phyloP scores from a whole-genome alignment of 1,140 invertebrate genomes.

The Drosophila gunungcola region DNA sequence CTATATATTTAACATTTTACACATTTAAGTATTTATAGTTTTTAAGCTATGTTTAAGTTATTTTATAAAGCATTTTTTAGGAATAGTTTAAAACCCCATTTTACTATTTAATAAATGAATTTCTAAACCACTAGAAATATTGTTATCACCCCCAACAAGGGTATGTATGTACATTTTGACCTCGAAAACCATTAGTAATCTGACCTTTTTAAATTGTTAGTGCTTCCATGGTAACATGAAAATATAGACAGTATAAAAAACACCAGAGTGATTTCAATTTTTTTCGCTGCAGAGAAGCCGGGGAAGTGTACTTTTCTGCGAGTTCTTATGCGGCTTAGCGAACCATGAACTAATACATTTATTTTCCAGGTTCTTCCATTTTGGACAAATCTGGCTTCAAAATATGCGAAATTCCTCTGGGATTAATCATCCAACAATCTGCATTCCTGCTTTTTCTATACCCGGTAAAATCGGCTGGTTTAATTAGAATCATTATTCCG shows the following conservation, averaged over 20 bases:
- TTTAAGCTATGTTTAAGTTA: no score
- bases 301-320: background rate
- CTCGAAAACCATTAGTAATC: background rate
- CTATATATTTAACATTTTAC: no score
- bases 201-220: background rate
- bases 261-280: background rate
- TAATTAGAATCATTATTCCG: conserved; percentile 57
- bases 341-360: conserved; percentile 3
- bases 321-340: background rate
- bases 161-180: background rate
- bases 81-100: no score
- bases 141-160: background rate
- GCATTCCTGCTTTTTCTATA: conserved; percentile 13
- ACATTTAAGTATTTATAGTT: no score
- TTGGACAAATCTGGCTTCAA: background rate
- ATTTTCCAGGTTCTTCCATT: background rate
- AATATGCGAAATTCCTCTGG: conserved; percentile 1
- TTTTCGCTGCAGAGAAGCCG: background rate
- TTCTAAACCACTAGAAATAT: background rate
- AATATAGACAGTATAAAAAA: background rate
- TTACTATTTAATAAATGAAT: no score
- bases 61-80: no score
- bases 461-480: conserved; percentile 13
- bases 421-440: conserved; percentile 16
- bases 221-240: background rate